Evolutionary conservation across 1,140 invertebrate species (phyloP), one percentile per base, ranked within the genome.

Genomic region (Neoseiulus cucumeris): DNA sequence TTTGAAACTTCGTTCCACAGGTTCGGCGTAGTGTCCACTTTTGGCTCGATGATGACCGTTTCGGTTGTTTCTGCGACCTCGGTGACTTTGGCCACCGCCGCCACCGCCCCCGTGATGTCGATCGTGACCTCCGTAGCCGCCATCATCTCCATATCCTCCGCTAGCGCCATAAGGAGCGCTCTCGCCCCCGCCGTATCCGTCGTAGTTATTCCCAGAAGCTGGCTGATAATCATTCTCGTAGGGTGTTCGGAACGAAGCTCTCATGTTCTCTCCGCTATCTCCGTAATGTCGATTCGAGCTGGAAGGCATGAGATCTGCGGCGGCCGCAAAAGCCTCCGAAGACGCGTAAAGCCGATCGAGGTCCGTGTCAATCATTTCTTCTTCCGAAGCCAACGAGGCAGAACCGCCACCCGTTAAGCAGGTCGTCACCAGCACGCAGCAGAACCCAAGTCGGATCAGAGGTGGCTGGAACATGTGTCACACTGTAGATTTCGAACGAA

Each of bases 241-340:
- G 4, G 33, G 33, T 6, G 33, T 39, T 4, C 33, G 33, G 9
- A 6, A 39, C 22, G 51, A 14, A 14, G 14, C 51, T 25, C 51
- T 25, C 51, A 59, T 59, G 33, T 59, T 59, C 22, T 59, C 51
- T 6, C 14, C 51, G 33, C 51, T 59, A 33, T 59, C 51, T 39
- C 9, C 33, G 51, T 59, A 59, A 25, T 59, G 25, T 59, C 51
- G 17, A 59, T 33, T 59, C 22, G 51, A 59, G 51, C 25, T 33
- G 25, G 51, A 25, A n/a, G 51, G 22, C 51, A 59, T 59, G 1
- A 59, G 51, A 2, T 59, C 51, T 1, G 51, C 51, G 17, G 33
- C 51, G 22, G 51, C 51, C 17, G 51, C 51, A 25, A 59, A 59
- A 17, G 51, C 51, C 22, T 59, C 51, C 51, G 51, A 59, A 2